These are phyloP conservation scores for Daboia siamensis DNA, from an alignment of 2,113 vertebrate genomes.

Conservation along the genomic window DNA sequence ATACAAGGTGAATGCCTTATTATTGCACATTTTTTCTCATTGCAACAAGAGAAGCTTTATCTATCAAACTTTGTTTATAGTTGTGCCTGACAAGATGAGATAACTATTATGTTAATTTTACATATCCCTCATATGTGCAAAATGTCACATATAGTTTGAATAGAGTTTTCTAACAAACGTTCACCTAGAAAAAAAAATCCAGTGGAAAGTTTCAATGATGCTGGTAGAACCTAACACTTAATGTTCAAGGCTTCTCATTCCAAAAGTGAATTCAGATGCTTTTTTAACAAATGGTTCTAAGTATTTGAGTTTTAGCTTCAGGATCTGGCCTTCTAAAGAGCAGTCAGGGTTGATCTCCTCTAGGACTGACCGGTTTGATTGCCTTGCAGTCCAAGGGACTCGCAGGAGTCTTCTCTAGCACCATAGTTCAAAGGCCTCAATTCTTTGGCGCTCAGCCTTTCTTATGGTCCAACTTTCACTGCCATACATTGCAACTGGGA, in stretches of 20 bases:
- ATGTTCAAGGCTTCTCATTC: neutral
- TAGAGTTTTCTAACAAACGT: neutral
- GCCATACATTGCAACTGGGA: too few relatives aligned
- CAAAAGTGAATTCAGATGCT: neutral
- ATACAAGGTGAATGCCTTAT: neutral
- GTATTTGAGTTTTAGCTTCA: too few relatives aligned
- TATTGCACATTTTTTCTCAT: neutral
- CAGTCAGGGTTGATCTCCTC: too few relatives aligned
- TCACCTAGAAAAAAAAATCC: neutral
- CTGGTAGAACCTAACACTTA: neutral
- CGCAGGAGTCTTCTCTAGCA: too few relatives aligned
- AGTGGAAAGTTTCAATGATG: neutral
- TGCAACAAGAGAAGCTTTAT: neutral
- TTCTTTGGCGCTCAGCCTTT: too few relatives aligned
- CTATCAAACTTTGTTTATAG: neutral
- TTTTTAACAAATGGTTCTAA: slow-evolving; percentile 1
- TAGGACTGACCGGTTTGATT: too few relatives aligned
- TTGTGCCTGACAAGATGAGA: neutral
- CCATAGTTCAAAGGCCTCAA: too few relatives aligned
- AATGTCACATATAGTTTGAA: neutral
- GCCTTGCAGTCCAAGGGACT: too few relatives aligned
- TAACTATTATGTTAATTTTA: neutral
- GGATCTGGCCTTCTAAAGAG: too few relatives aligned
- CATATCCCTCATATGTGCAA: neutral
- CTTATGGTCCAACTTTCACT: too few relatives aligned